Evolutionary conservation across 1,140 invertebrate species (phyloP).

Genomic region (Apis mellifera): Amel_HAv3.1 CM009941.2:14170001-14170500

Average conservation of each 20-base stretch:
- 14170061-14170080: no score
- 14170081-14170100: no score
- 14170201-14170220: background rate
- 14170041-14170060: no score
- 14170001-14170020: background rate
- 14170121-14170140: no score
- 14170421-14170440: conserved; percentile 55
- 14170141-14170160: no score
- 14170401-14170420: conserved; percentile 31
- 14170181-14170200: background rate
- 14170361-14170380: conserved; percentile 28
- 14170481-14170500: no score
- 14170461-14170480: background rate
- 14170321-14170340: conserved; percentile 42
- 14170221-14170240: background rate
- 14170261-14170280: conserved; percentile 8
- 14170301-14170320: conserved; percentile 38
- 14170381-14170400: background rate
- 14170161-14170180: no score
- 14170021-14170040: background rate
- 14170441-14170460: conserved; percentile 40
- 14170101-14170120: no score
- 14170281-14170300: conserved; percentile 36
- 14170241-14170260: no score
- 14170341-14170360: conserved; percentile 15